Evolutionary conservation across 1,140 invertebrate species (phyloP).

Genomic region (Brachionus rubens): DNA sequence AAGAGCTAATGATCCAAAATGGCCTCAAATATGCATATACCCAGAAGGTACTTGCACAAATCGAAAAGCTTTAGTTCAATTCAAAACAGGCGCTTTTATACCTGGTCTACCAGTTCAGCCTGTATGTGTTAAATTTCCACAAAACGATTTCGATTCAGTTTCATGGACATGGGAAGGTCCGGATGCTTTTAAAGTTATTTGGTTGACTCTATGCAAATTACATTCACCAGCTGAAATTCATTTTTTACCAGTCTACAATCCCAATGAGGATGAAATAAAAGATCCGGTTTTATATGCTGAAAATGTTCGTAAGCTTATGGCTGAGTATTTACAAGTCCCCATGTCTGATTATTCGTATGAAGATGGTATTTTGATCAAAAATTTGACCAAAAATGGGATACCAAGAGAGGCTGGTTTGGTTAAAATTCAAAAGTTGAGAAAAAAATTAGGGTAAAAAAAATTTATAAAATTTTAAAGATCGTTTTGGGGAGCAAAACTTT

Average conservation of each 20-base stretch:
- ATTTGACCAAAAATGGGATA: not conserved
- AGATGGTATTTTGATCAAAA: constrained; percentile 35
- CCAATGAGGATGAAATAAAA: constrained; percentile 77
- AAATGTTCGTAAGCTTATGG: constrained; percentile 87
- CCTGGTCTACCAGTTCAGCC: constrained; percentile 91
- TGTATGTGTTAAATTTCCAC: constrained; percentile 84
- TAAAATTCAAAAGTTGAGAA: constrained; percentile 37
- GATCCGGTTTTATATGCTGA: constrained; percentile 84
- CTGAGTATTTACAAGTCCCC: constrained; percentile 66
- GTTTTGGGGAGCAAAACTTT: no score
- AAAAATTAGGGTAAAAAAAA: constrained; percentile 21
- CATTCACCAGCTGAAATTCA: constrained; percentile 86
- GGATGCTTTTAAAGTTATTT: constrained; percentile 79
- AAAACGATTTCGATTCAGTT: constrained; percentile 77
- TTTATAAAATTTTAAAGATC: no score
- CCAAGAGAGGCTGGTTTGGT: constrained; percentile 6
- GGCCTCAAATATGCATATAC: constrained; percentile 74
- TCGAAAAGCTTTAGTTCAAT: constrained; percentile 84
- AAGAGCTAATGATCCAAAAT: constrained; percentile 84
- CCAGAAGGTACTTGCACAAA: constrained; percentile 94
- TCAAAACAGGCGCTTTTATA: constrained; percentile 80
- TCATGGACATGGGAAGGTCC: constrained; percentile 98
- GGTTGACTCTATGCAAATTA: constrained; percentile 84
- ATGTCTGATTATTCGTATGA: constrained; percentile 37
- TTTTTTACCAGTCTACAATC: constrained; percentile 77